Percentiles rank a stretch among this genome's conserved stretches.
phyloP scores from a whole-genome alignment of 2,888 invertebrate genomes.

The Lasiommata megera region DNA sequence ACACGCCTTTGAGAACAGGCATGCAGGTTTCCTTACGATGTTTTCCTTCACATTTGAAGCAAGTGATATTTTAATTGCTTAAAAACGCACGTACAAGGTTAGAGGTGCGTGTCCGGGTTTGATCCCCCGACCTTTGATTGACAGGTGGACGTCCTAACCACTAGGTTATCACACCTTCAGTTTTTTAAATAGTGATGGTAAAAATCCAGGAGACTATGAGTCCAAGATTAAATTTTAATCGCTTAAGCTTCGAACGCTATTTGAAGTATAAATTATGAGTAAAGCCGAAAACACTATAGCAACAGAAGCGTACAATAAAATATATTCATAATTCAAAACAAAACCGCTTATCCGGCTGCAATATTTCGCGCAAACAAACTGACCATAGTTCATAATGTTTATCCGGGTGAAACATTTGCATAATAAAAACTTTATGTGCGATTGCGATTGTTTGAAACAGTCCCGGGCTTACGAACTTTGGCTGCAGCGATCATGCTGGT shows the following conservation, averaged over 20 bases:
- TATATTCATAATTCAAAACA: slow-evolving; percentile 25
- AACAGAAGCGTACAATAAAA: slow-evolving; percentile 18
- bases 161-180: too few relatives aligned
- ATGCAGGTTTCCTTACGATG: too few relatives aligned
- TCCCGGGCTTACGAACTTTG: slow-evolving; percentile 6
- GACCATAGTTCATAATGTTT: slow-evolving; percentile 26
- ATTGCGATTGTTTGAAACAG: slow-evolving; percentile 14
- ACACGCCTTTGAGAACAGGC: too few relatives aligned
- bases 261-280: background rate
- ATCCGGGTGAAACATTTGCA: slow-evolving; percentile 24
- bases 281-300: slow-evolving; percentile 9
- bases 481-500: background rate
- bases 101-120: too few relatives aligned
- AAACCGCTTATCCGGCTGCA: slow-evolving; percentile 29
- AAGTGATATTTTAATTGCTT: too few relatives aligned
- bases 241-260: background rate
- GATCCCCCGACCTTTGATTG: too few relatives aligned
- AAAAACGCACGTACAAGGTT: too few relatives aligned
- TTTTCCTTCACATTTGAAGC: too few relatives aligned
- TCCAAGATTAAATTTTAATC: background rate
- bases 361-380: slow-evolving; percentile 25
- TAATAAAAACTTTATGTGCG: slow-evolving; percentile 17
- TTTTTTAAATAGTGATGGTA: background rate
- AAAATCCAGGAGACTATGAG: background rate
- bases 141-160: too few relatives aligned